These are phyloP conservation scores for Brachymystax lenok DNA, from an alignment of 2,797 vertebrate species.

Conservation along the genomic window DNA sequence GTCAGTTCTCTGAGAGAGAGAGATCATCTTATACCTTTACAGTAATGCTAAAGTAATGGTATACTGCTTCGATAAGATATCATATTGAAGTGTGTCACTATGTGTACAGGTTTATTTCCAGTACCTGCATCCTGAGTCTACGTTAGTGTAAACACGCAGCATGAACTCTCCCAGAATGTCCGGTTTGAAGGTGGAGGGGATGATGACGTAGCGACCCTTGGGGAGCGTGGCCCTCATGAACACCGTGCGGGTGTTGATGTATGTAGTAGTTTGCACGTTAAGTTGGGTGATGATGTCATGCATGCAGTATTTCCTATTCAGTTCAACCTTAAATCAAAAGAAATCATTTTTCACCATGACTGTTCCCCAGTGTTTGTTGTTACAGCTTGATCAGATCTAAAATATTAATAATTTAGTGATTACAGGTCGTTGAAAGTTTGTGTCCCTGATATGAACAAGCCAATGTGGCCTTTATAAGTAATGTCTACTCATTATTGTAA, in stretches of 20 bases:
- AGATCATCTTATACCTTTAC: background rate
- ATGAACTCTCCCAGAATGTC: constrained; percentile 78
- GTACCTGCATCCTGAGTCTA: constrained; percentile 82
- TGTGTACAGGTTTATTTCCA: background rate
- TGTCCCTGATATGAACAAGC: constrained; percentile 42
- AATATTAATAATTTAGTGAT: constrained; percentile 18
- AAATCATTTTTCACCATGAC: background rate
- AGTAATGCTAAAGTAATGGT: background rate
- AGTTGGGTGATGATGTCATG: constrained; percentile 85
- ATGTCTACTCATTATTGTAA: constrained; percentile 33
- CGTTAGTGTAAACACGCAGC: constrained; percentile 87
- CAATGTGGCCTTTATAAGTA: constrained; percentile 22
- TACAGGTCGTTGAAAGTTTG: constrained; percentile 46
- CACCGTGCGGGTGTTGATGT: constrained; percentile 85
- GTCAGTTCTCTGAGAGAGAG: constrained; percentile 80
- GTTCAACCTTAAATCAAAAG: constrained; percentile 80
- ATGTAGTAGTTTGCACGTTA: constrained; percentile 74
- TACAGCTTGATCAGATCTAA: background rate
- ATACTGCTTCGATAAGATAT: background rate
- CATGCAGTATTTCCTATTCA: constrained; percentile 88
- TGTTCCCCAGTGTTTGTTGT: background rate
- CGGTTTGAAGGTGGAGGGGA: constrained; percentile 86
- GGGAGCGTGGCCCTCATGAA: constrained; percentile 79
- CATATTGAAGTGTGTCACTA: background rate
- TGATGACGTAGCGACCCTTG: constrained; percentile 84